Evolutionary conservation across 1,140 invertebrate genomes (phyloP), one percentile per base, ranked within the genome.

Genomic region (Stenopsyche tienmushanensis): DNA sequence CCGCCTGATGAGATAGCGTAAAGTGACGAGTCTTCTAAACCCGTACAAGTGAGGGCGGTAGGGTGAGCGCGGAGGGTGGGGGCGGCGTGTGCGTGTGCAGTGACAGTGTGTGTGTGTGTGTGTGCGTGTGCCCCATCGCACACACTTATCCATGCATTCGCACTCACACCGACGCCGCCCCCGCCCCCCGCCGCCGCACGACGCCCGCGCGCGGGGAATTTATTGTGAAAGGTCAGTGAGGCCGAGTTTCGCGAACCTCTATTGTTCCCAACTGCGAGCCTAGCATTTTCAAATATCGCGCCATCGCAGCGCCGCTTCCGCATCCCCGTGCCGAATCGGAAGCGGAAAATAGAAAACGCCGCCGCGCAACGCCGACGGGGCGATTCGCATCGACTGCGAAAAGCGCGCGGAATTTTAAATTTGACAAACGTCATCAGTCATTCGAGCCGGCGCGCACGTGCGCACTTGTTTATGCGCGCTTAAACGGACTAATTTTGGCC

Each of bases 151-250:
- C 25, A n/a, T n/a, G n/a, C n/a, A n/a, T n/a, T n/a, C n/a, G 17
- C 45, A 49, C 3, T 2, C 45, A 17, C 45, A 2, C 45, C 15
- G 5, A 3, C 5, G 18, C 42, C 42, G 18, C 42, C 42, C 13
- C 42, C 42, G 29, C 42, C 42, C 42, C 18, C 17, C 49, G 15
- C 49, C 7, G 18, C 3, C 52, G 5, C 25, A 54, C 52, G 5
- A 7, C 17, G 15, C 24, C 9, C 9, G 5, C 44, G 18, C 44
- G 44, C 44, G 44, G 26, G 52, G 24, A 7, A 54, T 8, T 24
- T 8, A 26, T 54, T 54, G 52, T 10, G 24, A 26, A 26, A 24
- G 52, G 52, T 25, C 18, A 26, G 52, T 26, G 52, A 26, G 52
- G 24, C 18, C 18, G 52, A 21, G 23, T 52, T 18, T 52, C 49